Conservation (phyloP, 2,113 vertebrate genomes). For the Nymphicus hollandicus region DNA sequence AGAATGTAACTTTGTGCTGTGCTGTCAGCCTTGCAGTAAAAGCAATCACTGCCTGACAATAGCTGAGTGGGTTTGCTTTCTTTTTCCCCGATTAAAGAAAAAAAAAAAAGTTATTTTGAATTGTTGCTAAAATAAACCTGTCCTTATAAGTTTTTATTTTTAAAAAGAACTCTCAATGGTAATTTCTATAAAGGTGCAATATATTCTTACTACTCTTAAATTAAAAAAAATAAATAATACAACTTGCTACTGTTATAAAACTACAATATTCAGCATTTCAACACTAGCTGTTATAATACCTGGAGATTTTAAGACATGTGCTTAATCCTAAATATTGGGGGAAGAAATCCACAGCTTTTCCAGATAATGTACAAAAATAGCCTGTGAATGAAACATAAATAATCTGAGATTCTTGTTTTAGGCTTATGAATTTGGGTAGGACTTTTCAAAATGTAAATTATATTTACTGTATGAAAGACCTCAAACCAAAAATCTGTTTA, state of each 20-base stretch:
- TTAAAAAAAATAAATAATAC: neutral
- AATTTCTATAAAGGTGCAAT: neutral
- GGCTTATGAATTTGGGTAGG: neutral
- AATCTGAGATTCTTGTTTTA: neutral
- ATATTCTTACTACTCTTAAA: neutral
- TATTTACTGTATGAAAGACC: neutral
- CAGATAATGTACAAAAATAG: neutral
- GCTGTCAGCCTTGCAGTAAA: neutral
- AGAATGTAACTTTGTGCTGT: neutral
- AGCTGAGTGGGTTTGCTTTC: rapidly evolving
- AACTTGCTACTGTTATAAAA: neutral
- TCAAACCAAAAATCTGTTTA: neutral
- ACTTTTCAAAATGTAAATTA: neutral
- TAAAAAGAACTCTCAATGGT: neutral
- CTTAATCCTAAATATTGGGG: neutral
- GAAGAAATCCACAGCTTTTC: neutral
- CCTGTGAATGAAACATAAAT: neutral
- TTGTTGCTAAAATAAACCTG: neutral
- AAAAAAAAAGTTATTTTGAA: neutral
- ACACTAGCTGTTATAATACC: neutral
- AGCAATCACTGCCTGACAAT: neutral
- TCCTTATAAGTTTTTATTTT: neutral
- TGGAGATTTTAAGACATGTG: neutral
- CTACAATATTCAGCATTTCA: neutral
- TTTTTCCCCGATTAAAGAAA: neutral